Percentiles rank a stretch among this genome's conserved stretches.
Conservation (phyloP, 2,888 invertebrate species). For the Theretra japonica region DNA sequence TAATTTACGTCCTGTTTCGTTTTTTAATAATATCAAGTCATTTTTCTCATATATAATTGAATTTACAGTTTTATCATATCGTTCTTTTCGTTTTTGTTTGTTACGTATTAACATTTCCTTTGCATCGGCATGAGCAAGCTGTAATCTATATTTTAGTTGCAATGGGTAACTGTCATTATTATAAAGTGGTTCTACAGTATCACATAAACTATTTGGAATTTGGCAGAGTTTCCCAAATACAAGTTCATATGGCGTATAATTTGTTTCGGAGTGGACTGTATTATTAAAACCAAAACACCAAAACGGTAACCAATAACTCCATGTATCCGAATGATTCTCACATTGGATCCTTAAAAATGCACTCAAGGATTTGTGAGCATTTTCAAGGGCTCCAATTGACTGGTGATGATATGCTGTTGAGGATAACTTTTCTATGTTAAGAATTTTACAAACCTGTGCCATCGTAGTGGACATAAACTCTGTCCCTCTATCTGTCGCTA, state of each 20-base stretch:
- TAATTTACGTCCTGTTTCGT: not conserved
- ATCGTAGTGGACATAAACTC: not conserved
- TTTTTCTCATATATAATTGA: not conserved
- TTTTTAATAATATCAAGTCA: conserved; percentile 8
- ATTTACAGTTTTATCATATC: not conserved
- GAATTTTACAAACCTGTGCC: conserved; percentile 28
- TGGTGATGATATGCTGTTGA: conserved; percentile 6
- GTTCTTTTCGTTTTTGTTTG: conserved; percentile 3
- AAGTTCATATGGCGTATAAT: not conserved
- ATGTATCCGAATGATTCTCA: conserved; percentile 25
- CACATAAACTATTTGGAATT: conserved; percentile 11
- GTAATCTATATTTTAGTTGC: conserved; percentile 4
- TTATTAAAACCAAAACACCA: conserved; percentile 35
- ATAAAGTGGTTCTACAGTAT: conserved; percentile 1
- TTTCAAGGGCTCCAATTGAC: conserved; percentile 35
- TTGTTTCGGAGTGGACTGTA: not conserved
- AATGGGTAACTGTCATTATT: conserved; percentile 11
- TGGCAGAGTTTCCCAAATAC: conserved; percentile 8
- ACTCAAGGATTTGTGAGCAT: conserved; percentile 33
- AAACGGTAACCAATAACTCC: conserved; percentile 37
- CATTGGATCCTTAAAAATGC: conserved; percentile 36
- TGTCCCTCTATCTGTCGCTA: not conserved
- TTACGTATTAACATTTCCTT: not conserved
- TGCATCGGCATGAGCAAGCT: conserved; percentile 9
- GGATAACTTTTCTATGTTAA: not conserved